Evolutionary conservation across 2,888 invertebrate species (phyloP), one percentile per base, ranked within the genome.

Genomic region (Patella ulyssiponensis): DNA sequence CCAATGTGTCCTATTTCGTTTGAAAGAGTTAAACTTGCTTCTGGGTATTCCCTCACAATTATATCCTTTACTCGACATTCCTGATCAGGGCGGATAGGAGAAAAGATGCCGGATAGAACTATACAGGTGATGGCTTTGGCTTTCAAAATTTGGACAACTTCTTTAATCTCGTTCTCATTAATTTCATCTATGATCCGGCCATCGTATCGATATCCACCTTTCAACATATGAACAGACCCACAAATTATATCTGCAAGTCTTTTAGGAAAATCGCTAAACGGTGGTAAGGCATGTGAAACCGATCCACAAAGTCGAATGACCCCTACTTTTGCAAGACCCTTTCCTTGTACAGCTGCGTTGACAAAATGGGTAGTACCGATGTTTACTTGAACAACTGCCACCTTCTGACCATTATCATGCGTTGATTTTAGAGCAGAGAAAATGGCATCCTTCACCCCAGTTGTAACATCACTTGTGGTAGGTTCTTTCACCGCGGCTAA

Each of bases 291-390:
- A 33, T 74, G 78, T 0, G 89, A 87, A 3, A 89, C 86, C 1
- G 87, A 83, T 23, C 89, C 89, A 82, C 90, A 90, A 15, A 90
- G 82, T 51, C 91, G 81, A 20, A 91, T 83, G 7, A 89, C 87
- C 0, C 86, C 83, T 44, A 91, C 89, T 73, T 79, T 85, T 11
- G 83, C 85, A 70, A 91, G 81, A 71, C 82, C 73, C 71, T 85
- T 86, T 20, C 88, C 80, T 80, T 90, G 90, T 7, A 90, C 82
- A 1, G 89, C 85, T 14, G 90, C 91, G 79, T 91, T 91, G 9
- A 90, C 87, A 80, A 91, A 90, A 80, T 91, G 91, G 0, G 90
- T 90, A 7, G 91, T 91, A 14, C 90, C 90, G 23, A 90, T 87
- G 81, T 88, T 87, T 1, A 90, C 83, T 74, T 87, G 87, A n/a